Evolutionary conservation across 2,888 invertebrate species (phyloP).

Genomic region (Anorthoa munda): DNA sequence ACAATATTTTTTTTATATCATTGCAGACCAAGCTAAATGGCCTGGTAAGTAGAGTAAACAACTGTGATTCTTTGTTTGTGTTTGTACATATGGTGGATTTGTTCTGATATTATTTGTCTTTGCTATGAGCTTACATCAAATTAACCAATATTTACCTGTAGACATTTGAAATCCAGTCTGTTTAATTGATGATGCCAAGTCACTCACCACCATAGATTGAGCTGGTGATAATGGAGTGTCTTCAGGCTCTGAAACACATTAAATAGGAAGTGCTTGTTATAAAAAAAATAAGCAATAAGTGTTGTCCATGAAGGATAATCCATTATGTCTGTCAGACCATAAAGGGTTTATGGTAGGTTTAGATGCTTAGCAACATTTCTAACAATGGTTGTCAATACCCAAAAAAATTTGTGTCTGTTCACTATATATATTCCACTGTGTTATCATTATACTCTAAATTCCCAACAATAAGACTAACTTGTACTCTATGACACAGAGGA

Average conservation of each 20-base stretch:
- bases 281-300: neutral
- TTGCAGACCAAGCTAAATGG: too few species aligned
- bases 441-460: too few species aligned
- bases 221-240: conserved; percentile 93
- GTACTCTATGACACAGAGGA: neutral
- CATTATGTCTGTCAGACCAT: too few species aligned
- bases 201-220: conserved; percentile 94
- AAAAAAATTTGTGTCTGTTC: too few species aligned
- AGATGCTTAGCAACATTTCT: too few species aligned
- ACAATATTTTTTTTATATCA: too few species aligned
- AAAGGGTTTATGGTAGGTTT: too few species aligned
- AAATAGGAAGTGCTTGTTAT: neutral
- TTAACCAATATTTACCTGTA: conserved; percentile 90
- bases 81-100: neutral
- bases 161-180: conserved; percentile 96
- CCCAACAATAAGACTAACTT: too few species aligned
- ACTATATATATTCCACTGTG: too few species aligned
- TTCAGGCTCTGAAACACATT: conserved; percentile 89
- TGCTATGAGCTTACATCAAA: neutral
- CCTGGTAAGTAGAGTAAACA: neutral
- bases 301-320: too few species aligned
- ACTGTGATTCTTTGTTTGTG: neutral
- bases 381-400: too few species aligned
- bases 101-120: too few species aligned
- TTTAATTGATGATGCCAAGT: conserved; percentile 94